phyloP scores from a whole-genome alignment of 2,113 vertebrate genomes.

The Pangasianodon gigas region DNA sequence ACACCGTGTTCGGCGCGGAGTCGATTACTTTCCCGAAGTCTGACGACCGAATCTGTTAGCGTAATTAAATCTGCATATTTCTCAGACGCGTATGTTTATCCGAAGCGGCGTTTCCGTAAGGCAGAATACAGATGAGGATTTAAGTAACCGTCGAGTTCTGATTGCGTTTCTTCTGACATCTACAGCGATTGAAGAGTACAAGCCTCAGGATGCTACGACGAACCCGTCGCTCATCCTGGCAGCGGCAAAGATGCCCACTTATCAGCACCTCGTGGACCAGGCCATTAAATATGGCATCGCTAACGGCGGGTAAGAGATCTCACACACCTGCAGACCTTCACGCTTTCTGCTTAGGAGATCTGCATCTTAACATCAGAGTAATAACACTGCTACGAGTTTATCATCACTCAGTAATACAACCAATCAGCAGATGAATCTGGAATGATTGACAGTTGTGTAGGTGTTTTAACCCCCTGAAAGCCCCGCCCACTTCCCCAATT shows the following conservation, averaged over 20 bases:
- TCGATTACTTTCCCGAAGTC: background rate
- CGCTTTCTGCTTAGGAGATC: background rate
- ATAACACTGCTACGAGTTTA: background rate
- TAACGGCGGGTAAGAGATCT: slow-evolving; percentile 81
- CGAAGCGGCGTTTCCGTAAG: background rate
- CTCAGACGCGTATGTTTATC: background rate
- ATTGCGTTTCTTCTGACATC: slow-evolving; percentile 3
- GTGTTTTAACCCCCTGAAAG: background rate
- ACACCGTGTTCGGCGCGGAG: background rate
- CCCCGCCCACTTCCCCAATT: background rate
- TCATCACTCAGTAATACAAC: background rate
- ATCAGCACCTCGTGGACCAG: slow-evolving; percentile 85
- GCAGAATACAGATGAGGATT: background rate
- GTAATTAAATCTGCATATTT: slow-evolving; percentile 4
- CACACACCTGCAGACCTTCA: background rate
- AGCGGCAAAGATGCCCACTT: slow-evolving; percentile 90
- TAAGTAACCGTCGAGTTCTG: background rate
- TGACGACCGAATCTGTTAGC: background rate
- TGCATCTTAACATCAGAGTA: background rate
- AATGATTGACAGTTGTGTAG: background rate
- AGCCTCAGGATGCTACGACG: slow-evolving; percentile 96
- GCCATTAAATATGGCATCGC: slow-evolving; percentile 85
- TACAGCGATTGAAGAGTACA: slow-evolving; percentile 92
- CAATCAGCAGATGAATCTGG: background rate
- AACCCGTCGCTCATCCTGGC: slow-evolving; percentile 96